Evolutionary conservation across 2,888 invertebrate species (phyloP), one percentile per base, ranked within the genome.

Genomic region (Petrophora chlorosata): DNA sequence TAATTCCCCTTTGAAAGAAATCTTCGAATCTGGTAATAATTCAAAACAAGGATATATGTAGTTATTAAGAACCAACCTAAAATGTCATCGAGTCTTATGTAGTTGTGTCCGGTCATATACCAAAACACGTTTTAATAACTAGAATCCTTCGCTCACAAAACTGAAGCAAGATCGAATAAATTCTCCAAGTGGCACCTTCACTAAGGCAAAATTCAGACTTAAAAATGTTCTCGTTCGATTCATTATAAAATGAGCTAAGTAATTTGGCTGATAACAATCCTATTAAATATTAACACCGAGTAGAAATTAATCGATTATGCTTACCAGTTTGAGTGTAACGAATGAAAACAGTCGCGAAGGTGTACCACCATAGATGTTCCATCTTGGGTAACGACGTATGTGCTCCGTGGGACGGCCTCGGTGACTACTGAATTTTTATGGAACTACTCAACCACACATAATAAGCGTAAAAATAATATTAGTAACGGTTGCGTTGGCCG

Each of bases 381-480:
- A 43, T 43, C 10, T 5, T 25, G 23, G 14, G 17, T 1, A 7
- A 4, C 38, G n/a, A 42, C 39, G 49, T 50, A 34, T 17, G 25
- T 14, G 12, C 39, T 15, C 43, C 9, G 2, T 30, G 43, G 12
- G 29, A 10, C 9, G 10, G 34, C 23, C 14, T 13, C 29, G 9
- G 29, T 29, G 7, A 50, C 43, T 50, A 35, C 36, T 12, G 26
- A 13, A 14, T 32, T 41, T 39, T 30, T 40, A 32, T 42, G 43
- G 16, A 38, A 26, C 19, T 48, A 41, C 29, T 36, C 42, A 49
- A 44, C 25, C 49, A 33, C 28, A 30, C 25, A 44, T 14, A 50
- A 50, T 44, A 16, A 40, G 35, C 52, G 52, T 44, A 25, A 19
- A 40, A 53, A 42, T 32, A 47, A 47, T 43, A 36, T 53, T 53